Percentiles rank a stretch among this genome's conserved stretches.
Conservation (phyloP, 2,888 invertebrate genomes). For the Margaritifera margaritifera region DNA sequence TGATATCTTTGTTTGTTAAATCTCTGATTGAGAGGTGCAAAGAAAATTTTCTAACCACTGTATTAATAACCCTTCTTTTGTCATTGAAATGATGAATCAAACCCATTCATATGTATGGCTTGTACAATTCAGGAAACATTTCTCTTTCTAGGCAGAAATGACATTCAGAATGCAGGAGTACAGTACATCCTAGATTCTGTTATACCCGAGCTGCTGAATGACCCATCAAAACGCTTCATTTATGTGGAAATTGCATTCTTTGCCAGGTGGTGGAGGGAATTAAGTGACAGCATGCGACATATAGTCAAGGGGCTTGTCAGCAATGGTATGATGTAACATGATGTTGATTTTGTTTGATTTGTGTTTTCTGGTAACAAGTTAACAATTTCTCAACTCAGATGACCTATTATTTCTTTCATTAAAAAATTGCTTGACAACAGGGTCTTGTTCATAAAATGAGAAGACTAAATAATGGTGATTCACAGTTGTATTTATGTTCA, state of each 20-base stretch:
- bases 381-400: constrained; percentile 1
- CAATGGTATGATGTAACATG: constrained; percentile 57
- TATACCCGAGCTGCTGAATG: constrained; percentile 76
- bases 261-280: constrained; percentile 89
- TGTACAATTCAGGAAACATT: too few species aligned
- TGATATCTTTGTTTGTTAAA: too few species aligned
- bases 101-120: too few species aligned
- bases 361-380: too few species aligned
- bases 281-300: constrained; percentile 77
- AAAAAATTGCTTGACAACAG: too few species aligned
- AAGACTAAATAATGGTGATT: too few species aligned
- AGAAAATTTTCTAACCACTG: too few species aligned
- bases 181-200: constrained; percentile 94
- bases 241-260: constrained; percentile 92
- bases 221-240: constrained; percentile 83
- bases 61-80: too few species aligned
- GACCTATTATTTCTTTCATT: neutral
- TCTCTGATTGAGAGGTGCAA: too few species aligned
- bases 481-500: too few species aligned
- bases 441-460: too few species aligned
- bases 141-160: constrained; percentile 39
- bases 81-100: too few species aligned
- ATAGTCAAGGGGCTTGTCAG: constrained; percentile 81
- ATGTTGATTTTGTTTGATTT: neutral
- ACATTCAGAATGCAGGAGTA: constrained; percentile 79